Evolutionary conservation across 2,113 vertebrate species (phyloP).

Genomic region (Pelecanoides urinatrix): DNA sequence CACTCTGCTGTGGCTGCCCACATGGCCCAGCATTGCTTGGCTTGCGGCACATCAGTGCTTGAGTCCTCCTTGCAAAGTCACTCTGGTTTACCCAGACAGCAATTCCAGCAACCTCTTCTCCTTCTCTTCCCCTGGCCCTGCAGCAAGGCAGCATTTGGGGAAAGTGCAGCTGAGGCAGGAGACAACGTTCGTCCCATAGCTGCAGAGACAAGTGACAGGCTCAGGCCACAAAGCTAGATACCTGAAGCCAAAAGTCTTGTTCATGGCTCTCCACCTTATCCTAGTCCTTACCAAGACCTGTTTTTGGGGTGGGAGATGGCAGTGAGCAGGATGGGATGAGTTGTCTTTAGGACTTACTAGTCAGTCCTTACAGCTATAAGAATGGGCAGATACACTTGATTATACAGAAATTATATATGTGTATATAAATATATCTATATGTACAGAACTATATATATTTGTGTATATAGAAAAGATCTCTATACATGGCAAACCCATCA

Average conservation of each 20-base stretch:
- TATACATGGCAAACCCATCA: background rate
- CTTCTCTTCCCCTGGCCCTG: background rate
- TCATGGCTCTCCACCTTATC: background rate
- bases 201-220: background rate
- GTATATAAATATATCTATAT: background rate
- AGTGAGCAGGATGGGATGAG: background rate
- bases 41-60: background rate
- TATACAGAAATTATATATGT: background rate
- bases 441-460: rapidly evolving
- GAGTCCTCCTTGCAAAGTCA: background rate
- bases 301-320: background rate
- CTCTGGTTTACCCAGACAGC: background rate
- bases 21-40: rapidly evolving
- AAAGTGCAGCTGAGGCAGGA: background rate
- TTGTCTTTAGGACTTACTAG: background rate
- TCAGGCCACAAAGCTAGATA: background rate
- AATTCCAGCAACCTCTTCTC: background rate
- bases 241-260: background rate
- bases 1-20: background rate
- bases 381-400: background rate
- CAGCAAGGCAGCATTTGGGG: background rate
- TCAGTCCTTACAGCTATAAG: background rate
- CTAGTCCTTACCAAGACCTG: background rate
- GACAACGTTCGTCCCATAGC: background rate
- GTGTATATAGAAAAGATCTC: background rate